Base-by-base conservation (phyloP, 2,888 invertebrate species). In the Osmoderma eremita region DNA sequence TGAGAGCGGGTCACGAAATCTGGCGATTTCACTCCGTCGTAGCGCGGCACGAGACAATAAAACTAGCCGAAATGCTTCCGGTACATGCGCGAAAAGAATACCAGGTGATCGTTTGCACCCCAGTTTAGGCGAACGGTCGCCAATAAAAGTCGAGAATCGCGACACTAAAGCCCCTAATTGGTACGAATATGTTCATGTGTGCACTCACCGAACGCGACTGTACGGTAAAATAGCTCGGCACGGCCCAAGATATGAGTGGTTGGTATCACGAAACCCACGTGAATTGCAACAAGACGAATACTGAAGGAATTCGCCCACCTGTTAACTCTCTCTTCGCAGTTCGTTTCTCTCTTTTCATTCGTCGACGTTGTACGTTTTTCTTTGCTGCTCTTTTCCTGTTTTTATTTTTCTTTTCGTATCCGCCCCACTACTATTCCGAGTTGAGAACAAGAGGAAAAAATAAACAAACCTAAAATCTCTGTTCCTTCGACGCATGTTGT, bases 291-390 rank as follows among this genome's bases (percentile, higher is more conserved):
- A 74, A 76, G 74, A 76, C 75, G 74, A 76, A 75, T 70, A 70
- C 72, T 70, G 70, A 73, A 75, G 72, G 75, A 76, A 78, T 78
- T 78, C 79, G 79, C 80, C 80, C 79, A 79, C 80, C 78, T 79
- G 78, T 77, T 76, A 70, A 73, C 75, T 77, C 75, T 74, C 74
- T 76, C 75, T 73, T 67, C 56, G 61, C 67, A 45, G 54, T 51
- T 67, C 42, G 42, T 62, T 63, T 62, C 62, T 67, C 67, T 67
- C 63, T 62, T 62, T 63, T 24, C 66, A 45, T 50, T 36, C 54
- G 24, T 36, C 64, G n/a, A n/a, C n/a, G 51, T 53, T 6, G 36
- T 39, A 38, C 42, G 24, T 64, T 51, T 22, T 51, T 64, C 53
- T 42, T 64, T 51, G 22, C 42, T 63, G 20, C 18, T 30, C 30